Evolutionary conservation across 1,140 invertebrate genomes (phyloP), one percentile per base, ranked within the genome.

Genomic region (Macrobrachium rosenbergii): DNA sequence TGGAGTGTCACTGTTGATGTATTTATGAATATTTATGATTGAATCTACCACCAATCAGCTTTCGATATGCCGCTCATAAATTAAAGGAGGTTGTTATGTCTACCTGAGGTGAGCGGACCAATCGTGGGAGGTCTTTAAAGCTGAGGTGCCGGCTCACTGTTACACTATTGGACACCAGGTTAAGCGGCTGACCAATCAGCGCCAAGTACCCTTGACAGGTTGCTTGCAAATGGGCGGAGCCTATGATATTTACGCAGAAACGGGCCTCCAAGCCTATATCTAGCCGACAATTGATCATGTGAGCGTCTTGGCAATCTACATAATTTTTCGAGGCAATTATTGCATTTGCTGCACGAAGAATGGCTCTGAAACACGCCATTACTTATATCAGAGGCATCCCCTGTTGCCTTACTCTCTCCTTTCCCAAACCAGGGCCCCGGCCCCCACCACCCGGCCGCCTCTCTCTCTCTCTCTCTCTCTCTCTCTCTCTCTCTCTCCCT

Each of bases 291-390:
- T 88, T 88, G 86, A 88, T 88, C 86, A 88, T 79, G 79, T 79
- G 80, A 88, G 81, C 80, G 86, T 88, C 86, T 88, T 88, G 78
- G 86, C 86, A 88, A 88, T 88, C 86, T 88, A 88, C 86, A 88
- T 88, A 88, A 88, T 88, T 88, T 88, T 88, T 88, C 81, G 86
- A 88, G 81, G 86, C 86, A 88, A 88, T 88, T 88, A 88, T 88
- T 88, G 81, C 86, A 88, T 88, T 88, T 80, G 80, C 80, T 72
- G 86, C 81, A 88, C 86, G 80, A 83, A 88, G 86, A 88, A 88
- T 83, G 81, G 86, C 64, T 69, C 58, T 77, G 86, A 73, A 88
- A 83, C 86, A 82, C 81, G 86, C 80, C 86, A 88, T 88, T 88
- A 82, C 64, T 88, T 83, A 88, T 75, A 83, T 17, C 59, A 62